phyloP scores from a whole-genome alignment of 2,113 vertebrate genomes.

The Rhynchomys soricoides region DNA sequence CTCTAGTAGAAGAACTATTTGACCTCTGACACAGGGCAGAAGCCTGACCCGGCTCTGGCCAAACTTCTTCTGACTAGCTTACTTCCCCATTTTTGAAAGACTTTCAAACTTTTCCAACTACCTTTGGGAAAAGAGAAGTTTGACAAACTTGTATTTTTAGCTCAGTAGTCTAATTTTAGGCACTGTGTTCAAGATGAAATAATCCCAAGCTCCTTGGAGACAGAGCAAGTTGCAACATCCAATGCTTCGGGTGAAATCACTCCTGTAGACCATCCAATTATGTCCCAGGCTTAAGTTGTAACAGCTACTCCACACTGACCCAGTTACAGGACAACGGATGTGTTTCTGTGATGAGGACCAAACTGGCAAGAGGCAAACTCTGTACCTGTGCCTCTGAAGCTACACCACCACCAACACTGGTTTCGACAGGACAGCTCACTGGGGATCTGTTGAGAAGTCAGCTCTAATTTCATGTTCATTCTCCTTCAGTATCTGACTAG shows the following conservation, averaged over 20 bases:
- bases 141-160: constrained; percentile 78
- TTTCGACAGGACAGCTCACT: neutral
- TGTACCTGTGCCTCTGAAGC: too few species aligned
- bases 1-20: constrained; percentile 76
- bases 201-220: constrained; percentile 70
- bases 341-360: neutral
- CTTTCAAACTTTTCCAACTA: constrained; percentile 76
- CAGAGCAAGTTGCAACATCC: constrained; percentile 74
- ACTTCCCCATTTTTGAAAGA: constrained; percentile 72
- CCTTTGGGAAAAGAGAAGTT: constrained; percentile 80
- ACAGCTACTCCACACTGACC: constrained; percentile 41
- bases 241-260: constrained; percentile 55
- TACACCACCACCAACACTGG: neutral
- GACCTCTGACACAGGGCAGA: constrained; percentile 80
- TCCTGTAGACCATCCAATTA: constrained; percentile 71
- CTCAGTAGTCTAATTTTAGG: constrained; percentile 77
- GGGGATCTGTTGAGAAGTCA: neutral
- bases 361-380: neutral
- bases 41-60: constrained; percentile 77
- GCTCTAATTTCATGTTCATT: neutral
- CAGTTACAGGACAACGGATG: constrained; percentile 33
- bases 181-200: constrained; percentile 71
- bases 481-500: neutral
- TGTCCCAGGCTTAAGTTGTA: neutral
- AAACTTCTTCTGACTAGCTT: constrained; percentile 74